phyloP scores from a whole-genome alignment of 2,113 vertebrate species.

The Crotalus viridis region DNA sequence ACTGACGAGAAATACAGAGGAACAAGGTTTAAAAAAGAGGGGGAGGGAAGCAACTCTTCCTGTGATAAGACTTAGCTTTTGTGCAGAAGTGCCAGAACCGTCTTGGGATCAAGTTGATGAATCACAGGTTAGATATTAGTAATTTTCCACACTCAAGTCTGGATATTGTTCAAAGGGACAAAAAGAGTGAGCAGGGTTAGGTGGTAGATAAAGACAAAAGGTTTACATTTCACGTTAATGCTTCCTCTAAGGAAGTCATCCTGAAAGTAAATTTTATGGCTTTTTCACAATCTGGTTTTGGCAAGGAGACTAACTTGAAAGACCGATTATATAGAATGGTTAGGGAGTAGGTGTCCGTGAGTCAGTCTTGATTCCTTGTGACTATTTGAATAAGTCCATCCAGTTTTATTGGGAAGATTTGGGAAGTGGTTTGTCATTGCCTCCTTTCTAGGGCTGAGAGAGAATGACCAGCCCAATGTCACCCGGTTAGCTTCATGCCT shows the following conservation, averaged over 20 bases:
- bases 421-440: not conserved
- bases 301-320: not conserved
- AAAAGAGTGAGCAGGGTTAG: slow-evolving; percentile 5
- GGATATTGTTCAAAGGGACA: not conserved
- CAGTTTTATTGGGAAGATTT: not conserved
- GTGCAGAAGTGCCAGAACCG: not conserved
- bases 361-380: not conserved
- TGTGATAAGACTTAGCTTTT: not conserved
- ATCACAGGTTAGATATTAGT: slow-evolving; percentile 3
- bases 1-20: not conserved
- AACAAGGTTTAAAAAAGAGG: not conserved
- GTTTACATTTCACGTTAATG: slow-evolving; percentile 10
- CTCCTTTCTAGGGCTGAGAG: not conserved
- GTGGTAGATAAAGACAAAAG: not conserved
- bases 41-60: not conserved
- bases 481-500: not conserved
- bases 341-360: not conserved
- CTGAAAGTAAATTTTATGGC: rapidly evolving
- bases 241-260: not conserved
- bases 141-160: slow-evolving; percentile 20
- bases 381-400: not conserved
- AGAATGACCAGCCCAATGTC: not conserved
- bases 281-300: slow-evolving; percentile 25
- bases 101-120: slow-evolving; percentile 22
- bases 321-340: not conserved